phyloP scores from a whole-genome alignment of 2,888 invertebrate species.

The Cerastis leucographa region DNA sequence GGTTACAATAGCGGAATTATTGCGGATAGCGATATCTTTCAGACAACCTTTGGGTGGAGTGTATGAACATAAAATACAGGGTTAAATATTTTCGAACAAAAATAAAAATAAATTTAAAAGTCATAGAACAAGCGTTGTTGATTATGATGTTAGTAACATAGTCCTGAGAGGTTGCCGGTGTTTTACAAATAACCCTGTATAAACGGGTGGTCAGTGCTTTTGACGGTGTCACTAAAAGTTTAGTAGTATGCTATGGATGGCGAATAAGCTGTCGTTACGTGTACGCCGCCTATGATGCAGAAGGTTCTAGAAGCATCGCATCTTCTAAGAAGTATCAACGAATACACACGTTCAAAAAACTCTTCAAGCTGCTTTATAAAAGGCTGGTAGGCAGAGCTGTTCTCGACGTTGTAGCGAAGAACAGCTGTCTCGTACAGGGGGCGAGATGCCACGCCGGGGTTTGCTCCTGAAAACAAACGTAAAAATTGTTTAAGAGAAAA shows the following conservation, averaged over 20 bases:
- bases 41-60: no score
- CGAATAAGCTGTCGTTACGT: neutral
- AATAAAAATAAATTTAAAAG: no score
- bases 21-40: no score
- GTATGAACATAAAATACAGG: no score
- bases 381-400: conserved; percentile 84
- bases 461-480: conserved; percentile 79
- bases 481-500: neutral
- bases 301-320: neutral
- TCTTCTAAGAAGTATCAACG: neutral
- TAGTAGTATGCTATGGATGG: neutral
- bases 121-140: no score
- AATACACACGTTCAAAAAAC: conserved; percentile 77
- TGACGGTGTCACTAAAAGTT: neutral
- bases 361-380: conserved; percentile 89
- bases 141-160: no score
- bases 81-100: no score
- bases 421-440: conserved; percentile 89
- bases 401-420: conserved; percentile 88
- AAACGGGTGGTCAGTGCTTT: no score
- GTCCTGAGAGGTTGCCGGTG: no score
- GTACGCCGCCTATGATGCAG: neutral
- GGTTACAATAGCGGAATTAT: no score
- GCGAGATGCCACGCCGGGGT: conserved; percentile 92
- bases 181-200: no score